Evolutionary conservation across 2,888 invertebrate genomes (phyloP).

Genomic region (Melieria omissa): DNA sequence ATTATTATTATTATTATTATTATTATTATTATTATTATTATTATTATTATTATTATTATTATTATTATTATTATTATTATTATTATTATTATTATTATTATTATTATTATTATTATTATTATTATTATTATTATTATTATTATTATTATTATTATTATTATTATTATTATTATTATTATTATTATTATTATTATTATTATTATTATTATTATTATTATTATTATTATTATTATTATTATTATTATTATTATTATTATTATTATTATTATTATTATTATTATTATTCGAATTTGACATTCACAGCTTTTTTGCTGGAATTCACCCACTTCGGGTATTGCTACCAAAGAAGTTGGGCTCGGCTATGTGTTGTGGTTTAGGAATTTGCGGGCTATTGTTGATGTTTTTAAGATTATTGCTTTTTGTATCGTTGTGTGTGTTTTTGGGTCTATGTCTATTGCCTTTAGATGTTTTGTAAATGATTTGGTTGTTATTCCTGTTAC

Average conservation of each 20-base stretch:
- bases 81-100: constrained; percentile 15
- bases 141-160: constrained; percentile 16
- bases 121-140: constrained; percentile 16
- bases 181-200: constrained; percentile 16
- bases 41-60: constrained; percentile 16
- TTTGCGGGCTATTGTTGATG: no score
- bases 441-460: no score
- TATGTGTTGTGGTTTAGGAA: no score
- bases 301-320: no score
- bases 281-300: no score
- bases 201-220: constrained; percentile 16
- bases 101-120: constrained; percentile 16
- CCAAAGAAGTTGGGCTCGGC: no score
- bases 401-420: no score
- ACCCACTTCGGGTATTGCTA: no score
- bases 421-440: no score
- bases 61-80: constrained; percentile 16
- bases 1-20: constrained; percentile 16
- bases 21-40: constrained; percentile 15
- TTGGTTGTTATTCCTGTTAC: no score
- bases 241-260: constrained; percentile 16
- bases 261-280: constrained; percentile 16
- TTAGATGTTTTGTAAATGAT: no score
- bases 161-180: constrained; percentile 16
- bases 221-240: constrained; percentile 16